Percentiles rank a stretch among this genome's conserved stretches.
These are phyloP conservation scores for Xerus inauris DNA, from an alignment of 2,113 vertebrate species.

Conservation along the genomic window DNA sequence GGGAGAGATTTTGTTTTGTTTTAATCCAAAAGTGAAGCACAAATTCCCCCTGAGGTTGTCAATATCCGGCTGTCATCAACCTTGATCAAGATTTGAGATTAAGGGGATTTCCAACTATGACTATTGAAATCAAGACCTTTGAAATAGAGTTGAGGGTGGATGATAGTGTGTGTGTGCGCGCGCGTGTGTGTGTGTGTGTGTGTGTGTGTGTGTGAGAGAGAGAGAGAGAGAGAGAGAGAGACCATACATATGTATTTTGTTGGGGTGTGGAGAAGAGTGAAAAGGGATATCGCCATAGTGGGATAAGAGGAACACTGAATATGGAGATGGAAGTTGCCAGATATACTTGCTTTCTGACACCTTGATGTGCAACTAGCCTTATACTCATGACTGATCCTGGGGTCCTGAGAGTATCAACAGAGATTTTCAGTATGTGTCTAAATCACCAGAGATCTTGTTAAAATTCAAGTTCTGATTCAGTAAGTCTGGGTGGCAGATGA, in stretches of 20 bases:
- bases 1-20: not conserved
- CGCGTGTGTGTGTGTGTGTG: not conserved
- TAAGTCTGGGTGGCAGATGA: not conserved
- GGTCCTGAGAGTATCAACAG: not conserved
- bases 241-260: not conserved
- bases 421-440: not conserved
- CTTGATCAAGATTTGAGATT: not conserved
- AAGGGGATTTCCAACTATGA: not conserved
- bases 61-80: not conserved
- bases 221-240: not conserved
- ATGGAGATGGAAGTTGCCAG: not conserved
- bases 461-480: constrained; percentile 15
- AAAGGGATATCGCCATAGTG: not conserved
- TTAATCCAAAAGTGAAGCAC: not conserved
- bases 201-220: not conserved
- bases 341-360: not conserved
- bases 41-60: not conserved
- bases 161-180: not conserved
- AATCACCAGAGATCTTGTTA: not conserved
- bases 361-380: not conserved
- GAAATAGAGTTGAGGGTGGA: not conserved
- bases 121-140: not conserved
- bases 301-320: not conserved
- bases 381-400: not conserved
- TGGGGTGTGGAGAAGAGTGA: not conserved